These are phyloP conservation scores for Parascotia fuliginaria DNA, from an alignment of 2,888 invertebrate genomes.

Conservation along the genomic window DNA sequence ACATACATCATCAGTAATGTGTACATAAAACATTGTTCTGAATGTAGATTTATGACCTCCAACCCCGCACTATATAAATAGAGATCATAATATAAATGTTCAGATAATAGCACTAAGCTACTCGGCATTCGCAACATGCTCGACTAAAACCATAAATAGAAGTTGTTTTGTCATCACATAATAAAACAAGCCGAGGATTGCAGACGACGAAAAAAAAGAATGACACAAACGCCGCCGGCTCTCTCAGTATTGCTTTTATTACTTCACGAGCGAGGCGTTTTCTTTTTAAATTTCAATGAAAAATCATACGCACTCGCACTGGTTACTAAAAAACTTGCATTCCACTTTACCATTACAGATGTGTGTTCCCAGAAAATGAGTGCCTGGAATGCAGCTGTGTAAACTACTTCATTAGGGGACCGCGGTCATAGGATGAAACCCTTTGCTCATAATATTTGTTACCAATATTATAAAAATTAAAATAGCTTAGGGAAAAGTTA, in stretches of 20 bases:
- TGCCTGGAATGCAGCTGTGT: constrained; percentile 70
- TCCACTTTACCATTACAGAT: constrained; percentile 69
- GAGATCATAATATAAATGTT: constrained; percentile 33
- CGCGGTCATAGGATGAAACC: constrained; percentile 40
- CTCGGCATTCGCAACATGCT: constrained; percentile 51
- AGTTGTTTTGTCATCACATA: constrained; percentile 64
- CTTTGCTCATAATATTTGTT: no score
- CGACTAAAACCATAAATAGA: constrained; percentile 58
- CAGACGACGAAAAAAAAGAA: constrained; percentile 67
- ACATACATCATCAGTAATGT: no score
- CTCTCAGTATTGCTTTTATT: constrained; percentile 65
- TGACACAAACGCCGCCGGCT: constrained; percentile 57
- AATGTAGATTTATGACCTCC: constrained; percentile 16
- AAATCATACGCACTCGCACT: constrained; percentile 70
- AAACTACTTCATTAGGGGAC: constrained; percentile 68
- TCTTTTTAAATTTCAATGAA: constrained; percentile 80
- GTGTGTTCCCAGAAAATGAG: constrained; percentile 75
- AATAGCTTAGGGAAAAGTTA: no score
- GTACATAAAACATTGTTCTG: not conserved
- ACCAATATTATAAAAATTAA: no score
- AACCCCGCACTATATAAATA: constrained; percentile 29
- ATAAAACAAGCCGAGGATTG: constrained; percentile 66
- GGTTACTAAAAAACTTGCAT: constrained; percentile 68
- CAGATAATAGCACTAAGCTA: constrained; percentile 31
- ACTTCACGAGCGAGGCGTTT: constrained; percentile 53